phyloP scores from a whole-genome alignment of 2,797 vertebrate species.

The Cynodonichthys magdalenae region DNA sequence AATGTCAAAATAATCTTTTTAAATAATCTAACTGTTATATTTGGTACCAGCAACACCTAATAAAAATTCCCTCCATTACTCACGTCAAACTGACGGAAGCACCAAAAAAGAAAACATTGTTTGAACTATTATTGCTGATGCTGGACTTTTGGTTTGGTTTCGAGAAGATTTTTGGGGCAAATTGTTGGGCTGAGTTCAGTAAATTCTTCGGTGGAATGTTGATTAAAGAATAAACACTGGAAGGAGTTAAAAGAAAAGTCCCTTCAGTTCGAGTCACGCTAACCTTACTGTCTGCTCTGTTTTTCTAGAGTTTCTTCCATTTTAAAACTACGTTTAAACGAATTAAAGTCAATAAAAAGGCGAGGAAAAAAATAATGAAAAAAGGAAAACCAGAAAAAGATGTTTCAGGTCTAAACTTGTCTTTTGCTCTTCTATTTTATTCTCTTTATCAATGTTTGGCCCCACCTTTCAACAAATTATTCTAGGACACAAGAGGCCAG shows the following conservation, averaged over 20 bases:
- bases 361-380: slow-evolving; percentile 3
- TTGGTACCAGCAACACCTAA: slow-evolving; percentile 1
- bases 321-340: slow-evolving; percentile 7
- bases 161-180: slow-evolving; percentile 18
- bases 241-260: slow-evolving; percentile 10
- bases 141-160: slow-evolving; percentile 29
- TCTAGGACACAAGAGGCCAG: slow-evolving; percentile 35
- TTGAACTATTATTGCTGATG: slow-evolving; percentile 8
- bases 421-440: slow-evolving; percentile 31
- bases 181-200: slow-evolving; percentile 31
- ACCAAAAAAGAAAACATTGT: slow-evolving; percentile 13
- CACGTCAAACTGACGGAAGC: slow-evolving; percentile 13
- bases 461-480: slow-evolving; percentile 54
- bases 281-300: slow-evolving; percentile 21
- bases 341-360: slow-evolving; percentile 9
- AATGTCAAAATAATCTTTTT: slow-evolving; percentile 3
- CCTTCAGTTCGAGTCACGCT: slow-evolving; percentile 55
- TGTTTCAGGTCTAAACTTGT: slow-evolving; percentile 33
- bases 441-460: slow-evolving; percentile 56
- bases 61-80: neutral
- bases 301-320: slow-evolving; percentile 19
- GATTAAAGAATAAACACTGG: slow-evolving; percentile 29
- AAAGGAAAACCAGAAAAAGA: slow-evolving; percentile 12
- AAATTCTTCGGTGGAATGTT: slow-evolving; percentile 10
- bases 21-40: slow-evolving; percentile 25